Evolutionary conservation across 2,797 vertebrate genomes (phyloP).

Genomic region (Sebastes glaucus): DNA sequence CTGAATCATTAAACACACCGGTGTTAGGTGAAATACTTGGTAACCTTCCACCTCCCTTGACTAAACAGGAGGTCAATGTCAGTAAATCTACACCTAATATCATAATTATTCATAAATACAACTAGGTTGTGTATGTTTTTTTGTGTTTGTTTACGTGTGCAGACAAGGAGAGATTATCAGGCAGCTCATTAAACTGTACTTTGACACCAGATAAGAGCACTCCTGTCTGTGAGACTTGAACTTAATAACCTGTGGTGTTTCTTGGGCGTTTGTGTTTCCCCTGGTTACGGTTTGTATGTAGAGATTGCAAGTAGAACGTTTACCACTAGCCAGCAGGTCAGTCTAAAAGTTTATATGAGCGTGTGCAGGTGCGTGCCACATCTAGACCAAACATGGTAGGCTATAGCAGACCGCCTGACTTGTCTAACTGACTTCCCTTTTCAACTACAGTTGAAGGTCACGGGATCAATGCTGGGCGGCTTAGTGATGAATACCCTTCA

Average conservation of each 20-base stretch:
- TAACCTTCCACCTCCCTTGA: not conserved
- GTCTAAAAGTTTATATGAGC: not conserved
- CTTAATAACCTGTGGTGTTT: not conserved
- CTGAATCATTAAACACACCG: conserved; percentile 25
- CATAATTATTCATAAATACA: not conserved
- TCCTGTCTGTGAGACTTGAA: conserved; percentile 2
- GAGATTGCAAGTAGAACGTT: not conserved
- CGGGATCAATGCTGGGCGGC: not conserved
- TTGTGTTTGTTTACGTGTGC: conserved; percentile 5
- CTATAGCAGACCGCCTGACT: not conserved
- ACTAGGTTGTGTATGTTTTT: not conserved
- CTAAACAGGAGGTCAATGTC: not conserved
- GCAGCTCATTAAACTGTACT: conserved; percentile 46
- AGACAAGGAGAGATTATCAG: not conserved
- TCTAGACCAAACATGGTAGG: not conserved
- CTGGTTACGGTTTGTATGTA: not conserved
- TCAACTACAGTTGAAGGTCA: not conserved
- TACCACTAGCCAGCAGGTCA: not conserved
- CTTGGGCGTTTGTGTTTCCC: not conserved
- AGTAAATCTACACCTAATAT: not conserved
- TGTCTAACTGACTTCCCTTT: not conserved
- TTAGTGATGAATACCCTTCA: not conserved
- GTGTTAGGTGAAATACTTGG: not conserved
- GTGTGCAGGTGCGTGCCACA: not conserved
- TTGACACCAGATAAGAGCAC: conserved; percentile 63